Conservation (phyloP, 2,888 invertebrate species). For the Synergus japonicus region DNA sequence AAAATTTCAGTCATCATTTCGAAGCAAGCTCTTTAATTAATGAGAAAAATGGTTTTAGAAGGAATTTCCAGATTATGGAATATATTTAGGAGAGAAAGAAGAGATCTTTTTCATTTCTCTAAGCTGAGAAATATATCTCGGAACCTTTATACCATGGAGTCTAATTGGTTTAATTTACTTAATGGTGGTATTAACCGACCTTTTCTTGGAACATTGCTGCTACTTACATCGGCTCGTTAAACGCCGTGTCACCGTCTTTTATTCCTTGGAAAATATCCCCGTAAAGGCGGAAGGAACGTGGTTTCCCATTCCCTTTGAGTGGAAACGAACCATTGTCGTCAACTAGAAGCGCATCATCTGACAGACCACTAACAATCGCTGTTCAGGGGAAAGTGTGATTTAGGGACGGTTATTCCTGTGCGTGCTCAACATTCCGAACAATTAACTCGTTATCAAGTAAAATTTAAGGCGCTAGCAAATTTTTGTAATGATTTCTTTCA, state of each 20-base stretch:
- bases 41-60: background rate
- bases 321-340: slow-evolving; percentile 16
- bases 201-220: slow-evolving; percentile 23
- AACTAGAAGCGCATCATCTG: slow-evolving; percentile 24
- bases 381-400: background rate
- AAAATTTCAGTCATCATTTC: too few species aligned
- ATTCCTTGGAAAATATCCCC: slow-evolving; percentile 37
- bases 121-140: background rate
- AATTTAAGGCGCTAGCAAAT: slow-evolving; percentile 1
- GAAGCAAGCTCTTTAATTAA: background rate
- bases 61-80: background rate
- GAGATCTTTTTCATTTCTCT: background rate
- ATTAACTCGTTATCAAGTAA: background rate
- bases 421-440: slow-evolving; percentile 4
- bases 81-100: background rate
- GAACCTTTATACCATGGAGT: slow-evolving; percentile 16
- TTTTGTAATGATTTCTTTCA: background rate
- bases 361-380: slow-evolving; percentile 17
- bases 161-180: slow-evolving; percentile 40
- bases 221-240: slow-evolving; percentile 37
- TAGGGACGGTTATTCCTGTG: slow-evolving; percentile 1
- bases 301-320: slow-evolving; percentile 28
- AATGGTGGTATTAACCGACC: slow-evolving; percentile 32
- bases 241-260: slow-evolving; percentile 37
- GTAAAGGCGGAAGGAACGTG: slow-evolving; percentile 36